Evolutionary conservation across 2,797 vertebrate species (phyloP).

Genomic region (Cottoperca gobio): DNA sequence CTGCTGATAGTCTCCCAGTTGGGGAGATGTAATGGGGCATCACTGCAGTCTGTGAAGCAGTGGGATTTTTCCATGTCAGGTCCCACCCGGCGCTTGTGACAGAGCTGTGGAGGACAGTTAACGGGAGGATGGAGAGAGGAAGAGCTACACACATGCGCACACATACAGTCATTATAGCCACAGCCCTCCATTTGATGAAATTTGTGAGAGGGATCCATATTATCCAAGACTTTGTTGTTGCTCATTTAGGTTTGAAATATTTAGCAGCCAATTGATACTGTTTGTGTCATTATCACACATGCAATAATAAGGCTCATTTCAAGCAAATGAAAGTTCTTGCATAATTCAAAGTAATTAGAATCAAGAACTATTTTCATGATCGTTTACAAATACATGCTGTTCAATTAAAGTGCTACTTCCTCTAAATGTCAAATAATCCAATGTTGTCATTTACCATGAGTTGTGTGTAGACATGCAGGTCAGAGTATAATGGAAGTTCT

Average conservation of each 20-base stretch:
- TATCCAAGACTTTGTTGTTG: slow-evolving; percentile 13
- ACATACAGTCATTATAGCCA: not conserved
- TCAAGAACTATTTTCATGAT: slow-evolving; percentile 6
- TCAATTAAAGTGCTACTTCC: not conserved
- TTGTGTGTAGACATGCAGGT: not conserved
- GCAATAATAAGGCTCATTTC: slow-evolving; percentile 28
- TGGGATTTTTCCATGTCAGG: slow-evolving; percentile 2
- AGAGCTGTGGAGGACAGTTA: not conserved
- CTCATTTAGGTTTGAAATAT: slow-evolving; percentile 49
- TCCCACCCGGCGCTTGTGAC: not conserved
- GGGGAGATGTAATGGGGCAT: not conserved
- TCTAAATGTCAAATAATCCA: not conserved
- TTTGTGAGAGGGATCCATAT: slow-evolving; percentile 19
- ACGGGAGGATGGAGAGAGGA: not conserved
- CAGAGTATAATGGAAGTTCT: not conserved
- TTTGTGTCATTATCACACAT: slow-evolving; percentile 48
- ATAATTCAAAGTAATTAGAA: slow-evolving; percentile 29
- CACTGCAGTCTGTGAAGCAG: slow-evolving; percentile 3
- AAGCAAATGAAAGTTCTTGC: slow-evolving; percentile 16
- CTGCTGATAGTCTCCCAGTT: not conserved
- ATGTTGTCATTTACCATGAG: not conserved
- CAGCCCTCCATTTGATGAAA: slow-evolving; percentile 1
- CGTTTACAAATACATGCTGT: not conserved
- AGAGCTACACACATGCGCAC: not conserved
- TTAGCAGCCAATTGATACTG: slow-evolving; percentile 15